phyloP scores from a whole-genome alignment of 2,888 invertebrate species.

The Amiota mariae region DNA sequence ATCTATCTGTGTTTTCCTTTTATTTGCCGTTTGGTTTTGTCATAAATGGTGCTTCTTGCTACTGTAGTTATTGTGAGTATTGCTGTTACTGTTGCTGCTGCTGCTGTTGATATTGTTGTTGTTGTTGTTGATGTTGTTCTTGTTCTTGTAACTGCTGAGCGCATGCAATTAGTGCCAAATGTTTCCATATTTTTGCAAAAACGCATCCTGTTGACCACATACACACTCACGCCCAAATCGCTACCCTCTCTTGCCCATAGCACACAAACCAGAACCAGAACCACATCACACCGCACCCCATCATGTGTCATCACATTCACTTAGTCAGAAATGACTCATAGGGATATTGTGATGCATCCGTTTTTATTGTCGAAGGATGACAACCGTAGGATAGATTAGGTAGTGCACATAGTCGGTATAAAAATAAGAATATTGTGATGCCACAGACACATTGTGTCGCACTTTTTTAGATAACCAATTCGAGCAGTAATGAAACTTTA shows the following conservation, averaged over 20 bases:
- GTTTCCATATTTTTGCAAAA: slow-evolving; percentile 69
- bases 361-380: too few species aligned
- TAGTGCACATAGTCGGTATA: too few species aligned
- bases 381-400: too few species aligned
- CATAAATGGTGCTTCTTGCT: neutral
- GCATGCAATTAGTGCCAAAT: slow-evolving; percentile 72
- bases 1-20: neutral
- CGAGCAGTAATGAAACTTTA: too few species aligned
- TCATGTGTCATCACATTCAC: too few species aligned
- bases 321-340: too few species aligned
- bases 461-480: too few species aligned
- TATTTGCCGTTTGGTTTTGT: neutral
- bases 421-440: too few species aligned
- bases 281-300: neutral
- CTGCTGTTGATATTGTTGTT: slow-evolving; percentile 19
- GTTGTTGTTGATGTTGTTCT: slow-evolving; percentile 6
- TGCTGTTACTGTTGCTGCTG: slow-evolving; percentile 43
- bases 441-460: too few species aligned
- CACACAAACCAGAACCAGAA: neutral
- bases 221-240: slow-evolving; percentile 34
- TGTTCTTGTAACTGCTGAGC: slow-evolving; percentile 47
- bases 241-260: neutral
- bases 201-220: slow-evolving; percentile 49
- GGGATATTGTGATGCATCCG: too few species aligned
- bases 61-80: slow-evolving; percentile 30